phyloP scores from a whole-genome alignment of 1,140 invertebrate genomes.

The Drosophila murphyi region DNA sequence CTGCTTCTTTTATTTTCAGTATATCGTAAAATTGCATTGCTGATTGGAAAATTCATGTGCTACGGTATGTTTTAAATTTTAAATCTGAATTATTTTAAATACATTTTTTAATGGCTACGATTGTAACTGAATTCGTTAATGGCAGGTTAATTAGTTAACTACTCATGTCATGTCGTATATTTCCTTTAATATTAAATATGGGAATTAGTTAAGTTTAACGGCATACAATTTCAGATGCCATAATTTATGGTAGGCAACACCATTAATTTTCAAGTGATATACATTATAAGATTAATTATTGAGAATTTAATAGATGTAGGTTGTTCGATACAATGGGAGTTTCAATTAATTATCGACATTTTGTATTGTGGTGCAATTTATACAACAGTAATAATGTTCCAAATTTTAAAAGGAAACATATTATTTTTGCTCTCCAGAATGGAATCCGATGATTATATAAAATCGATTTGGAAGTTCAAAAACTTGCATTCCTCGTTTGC shows the following conservation, averaged over 20 bases:
- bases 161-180: background rate
- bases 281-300: conserved; percentile 3
- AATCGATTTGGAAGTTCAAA: no score
- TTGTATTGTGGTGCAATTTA: background rate
- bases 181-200: conserved; percentile 11
- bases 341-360: background rate
- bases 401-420: background rate
- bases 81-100: conserved; percentile 22
- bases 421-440: no score
- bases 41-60: conserved; percentile 35
- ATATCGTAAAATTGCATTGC: conserved; percentile 17
- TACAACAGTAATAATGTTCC: background rate
- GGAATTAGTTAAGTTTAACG: background rate
- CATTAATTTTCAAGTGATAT: conserved; percentile 1
- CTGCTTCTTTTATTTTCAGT: conserved; percentile 29
- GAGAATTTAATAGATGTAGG: conserved; percentile 11
- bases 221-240: background rate
- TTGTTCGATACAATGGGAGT: background rate
- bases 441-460: no score
- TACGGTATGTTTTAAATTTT: conserved; percentile 58
- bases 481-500: no score
- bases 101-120: conserved; percentile 16
- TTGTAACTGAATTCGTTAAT: conserved; percentile 11
- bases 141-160: conserved; percentile 46
- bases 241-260: conserved; percentile 2